phyloP scores from a whole-genome alignment of 2,797 vertebrate species.

The Macroramphosus scolopax region DNA sequence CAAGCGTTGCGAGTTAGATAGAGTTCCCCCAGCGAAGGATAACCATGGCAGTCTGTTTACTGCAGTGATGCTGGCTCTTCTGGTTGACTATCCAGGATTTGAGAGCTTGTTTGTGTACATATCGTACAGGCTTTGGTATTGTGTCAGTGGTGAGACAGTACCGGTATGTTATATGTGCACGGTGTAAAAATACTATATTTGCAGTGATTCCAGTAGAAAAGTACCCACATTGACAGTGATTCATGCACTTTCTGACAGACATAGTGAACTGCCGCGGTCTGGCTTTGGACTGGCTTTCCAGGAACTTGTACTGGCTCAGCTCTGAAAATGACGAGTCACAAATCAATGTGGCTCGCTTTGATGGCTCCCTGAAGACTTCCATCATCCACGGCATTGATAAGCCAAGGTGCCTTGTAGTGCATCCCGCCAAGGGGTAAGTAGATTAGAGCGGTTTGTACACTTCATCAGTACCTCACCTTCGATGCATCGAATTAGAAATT shows the following conservation, averaged over 20 bases:
- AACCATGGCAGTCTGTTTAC: too few species aligned
- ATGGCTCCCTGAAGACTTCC: constrained; percentile 97
- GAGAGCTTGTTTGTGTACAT: too few species aligned
- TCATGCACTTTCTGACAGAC: constrained; percentile 74
- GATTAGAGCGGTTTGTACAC: constrained; percentile 56
- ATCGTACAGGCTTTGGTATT: too few species aligned
- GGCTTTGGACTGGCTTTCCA: constrained; percentile 96
- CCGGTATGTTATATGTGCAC: too few species aligned
- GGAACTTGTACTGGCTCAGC: constrained; percentile 98
- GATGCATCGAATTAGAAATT: constrained; percentile 19
- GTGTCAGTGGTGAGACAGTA: too few species aligned
- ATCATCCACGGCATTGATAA: constrained; percentile 98
- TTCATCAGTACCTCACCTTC: constrained; percentile 42
- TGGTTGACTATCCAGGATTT: too few species aligned
- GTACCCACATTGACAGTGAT: too few species aligned
- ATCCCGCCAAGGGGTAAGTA: constrained; percentile 95
- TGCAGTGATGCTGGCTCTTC: too few species aligned
- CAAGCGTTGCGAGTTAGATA: too few species aligned
- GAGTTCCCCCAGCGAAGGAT: too few species aligned
- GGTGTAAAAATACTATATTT: too few species aligned
- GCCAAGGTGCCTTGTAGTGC: constrained; percentile 92
- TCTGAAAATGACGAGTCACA: constrained; percentile 98
- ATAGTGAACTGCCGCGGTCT: constrained; percentile 93
- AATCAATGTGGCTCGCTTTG: constrained; percentile 95
- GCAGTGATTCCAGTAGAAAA: too few species aligned